phyloP scores from a whole-genome alignment of 2,797 vertebrate species.

The Ctenochaetus hawaiiensis region DNA sequence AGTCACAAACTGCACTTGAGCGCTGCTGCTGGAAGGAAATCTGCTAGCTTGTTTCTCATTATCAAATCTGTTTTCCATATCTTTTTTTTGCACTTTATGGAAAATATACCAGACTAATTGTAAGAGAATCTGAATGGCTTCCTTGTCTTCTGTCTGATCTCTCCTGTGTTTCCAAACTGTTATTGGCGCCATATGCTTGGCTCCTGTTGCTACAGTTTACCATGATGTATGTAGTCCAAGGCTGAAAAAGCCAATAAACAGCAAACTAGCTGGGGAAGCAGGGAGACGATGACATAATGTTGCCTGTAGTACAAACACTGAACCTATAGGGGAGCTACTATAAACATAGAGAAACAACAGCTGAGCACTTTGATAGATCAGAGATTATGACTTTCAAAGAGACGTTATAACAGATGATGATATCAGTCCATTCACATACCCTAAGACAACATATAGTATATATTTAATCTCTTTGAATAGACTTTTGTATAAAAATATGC shows the following conservation, averaged over 20 bases:
- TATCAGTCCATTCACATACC: not conserved
- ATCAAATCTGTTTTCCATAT: slow-evolving; percentile 40
- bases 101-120: slow-evolving; percentile 49
- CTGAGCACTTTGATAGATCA: not conserved
- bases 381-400: not conserved
- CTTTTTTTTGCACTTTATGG: slow-evolving; percentile 14
- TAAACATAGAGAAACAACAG: slow-evolving; percentile 3
- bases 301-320: slow-evolving; percentile 19
- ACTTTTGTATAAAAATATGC: not conserved
- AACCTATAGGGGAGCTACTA: slow-evolving; percentile 4
- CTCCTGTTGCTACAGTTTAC: slow-evolving; percentile 61
- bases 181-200: slow-evolving; percentile 71
- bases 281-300: slow-evolving; percentile 38
- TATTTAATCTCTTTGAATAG: not conserved
- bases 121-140: slow-evolving; percentile 65
- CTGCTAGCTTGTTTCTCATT: slow-evolving; percentile 5
- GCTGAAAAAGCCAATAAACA: slow-evolving; percentile 57
- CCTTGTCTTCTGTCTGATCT: slow-evolving; percentile 70
- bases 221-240: slow-evolving; percentile 49
- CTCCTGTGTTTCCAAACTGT: slow-evolving; percentile 61
- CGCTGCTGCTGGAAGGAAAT: not conserved
- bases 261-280: slow-evolving; percentile 49
- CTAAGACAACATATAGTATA: not conserved
- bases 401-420: not conserved
- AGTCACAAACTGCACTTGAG: not conserved